Conservation (phyloP, 2,113 vertebrate genomes). For the Strix uralensis region DNA sequence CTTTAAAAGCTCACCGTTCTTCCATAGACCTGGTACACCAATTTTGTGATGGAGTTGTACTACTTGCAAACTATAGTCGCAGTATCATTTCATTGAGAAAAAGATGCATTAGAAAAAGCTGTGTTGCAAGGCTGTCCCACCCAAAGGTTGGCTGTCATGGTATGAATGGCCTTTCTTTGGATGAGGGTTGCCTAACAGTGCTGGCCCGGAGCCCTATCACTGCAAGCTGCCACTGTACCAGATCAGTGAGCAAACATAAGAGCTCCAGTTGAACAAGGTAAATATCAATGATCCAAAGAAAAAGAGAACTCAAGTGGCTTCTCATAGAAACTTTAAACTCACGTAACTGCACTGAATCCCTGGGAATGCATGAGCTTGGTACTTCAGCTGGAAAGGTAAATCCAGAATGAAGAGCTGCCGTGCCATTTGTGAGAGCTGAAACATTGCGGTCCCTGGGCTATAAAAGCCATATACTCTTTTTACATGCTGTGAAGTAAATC, state of each 20-base stretch:
- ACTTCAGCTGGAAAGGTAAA: background rate
- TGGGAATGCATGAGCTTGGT: rapidly evolving
- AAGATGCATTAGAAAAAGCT: background rate
- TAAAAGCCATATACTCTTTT: background rate
- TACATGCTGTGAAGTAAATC: background rate
- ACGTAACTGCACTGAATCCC: background rate
- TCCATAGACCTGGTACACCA: background rate
- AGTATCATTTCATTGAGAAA: background rate
- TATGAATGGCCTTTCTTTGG: background rate
- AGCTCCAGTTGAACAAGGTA: background rate
- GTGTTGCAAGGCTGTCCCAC: background rate
- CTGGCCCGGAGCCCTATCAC: background rate
- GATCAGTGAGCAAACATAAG: background rate
- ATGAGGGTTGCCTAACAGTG: background rate
- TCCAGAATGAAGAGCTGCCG: background rate
- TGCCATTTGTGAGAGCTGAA: background rate
- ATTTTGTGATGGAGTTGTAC: background rate
- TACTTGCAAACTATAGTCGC: background rate
- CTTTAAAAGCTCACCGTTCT: background rate
- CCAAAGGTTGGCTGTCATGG: background rate
- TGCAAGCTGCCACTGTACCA: background rate
- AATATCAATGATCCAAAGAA: background rate
- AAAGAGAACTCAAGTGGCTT: background rate
- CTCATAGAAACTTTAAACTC: background rate
- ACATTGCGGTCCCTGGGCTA: background rate